These are phyloP conservation scores for Nestor notabilis DNA, from an alignment of 2,113 vertebrate species.

Conservation along the genomic window DNA sequence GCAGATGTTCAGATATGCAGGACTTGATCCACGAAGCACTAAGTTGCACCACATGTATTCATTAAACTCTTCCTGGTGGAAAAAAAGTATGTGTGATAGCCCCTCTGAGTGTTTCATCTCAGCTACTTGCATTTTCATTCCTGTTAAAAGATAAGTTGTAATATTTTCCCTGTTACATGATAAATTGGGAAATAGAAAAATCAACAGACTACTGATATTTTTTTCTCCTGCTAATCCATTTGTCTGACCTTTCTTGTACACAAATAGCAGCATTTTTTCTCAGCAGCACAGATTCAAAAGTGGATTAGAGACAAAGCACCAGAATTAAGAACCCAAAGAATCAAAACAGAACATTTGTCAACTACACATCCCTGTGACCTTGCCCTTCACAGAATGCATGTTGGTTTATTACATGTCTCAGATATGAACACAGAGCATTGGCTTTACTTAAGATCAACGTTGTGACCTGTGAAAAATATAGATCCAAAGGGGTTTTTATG, in stretches of 20 bases:
- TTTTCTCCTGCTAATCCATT: conserved; percentile 6
- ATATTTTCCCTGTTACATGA: background rate
- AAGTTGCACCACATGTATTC: background rate
- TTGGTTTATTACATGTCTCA: background rate
- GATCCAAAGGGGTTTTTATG: background rate
- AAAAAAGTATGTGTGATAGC: background rate
- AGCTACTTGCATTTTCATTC: background rate
- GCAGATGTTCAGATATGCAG: background rate
- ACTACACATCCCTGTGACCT: background rate
- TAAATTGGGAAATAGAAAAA: background rate
- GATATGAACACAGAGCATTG: background rate
- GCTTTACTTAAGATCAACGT: background rate
- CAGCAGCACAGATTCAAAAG: background rate
- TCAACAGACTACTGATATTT: background rate
- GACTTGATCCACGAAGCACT: fast-evolving
- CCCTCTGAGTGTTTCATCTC: background rate
- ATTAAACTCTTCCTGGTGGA: background rate
- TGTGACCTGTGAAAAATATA: background rate
- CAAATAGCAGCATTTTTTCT: background rate
- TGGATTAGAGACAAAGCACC: conserved; percentile 16
- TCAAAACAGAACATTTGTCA: conserved; percentile 5
- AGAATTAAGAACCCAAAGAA: background rate
- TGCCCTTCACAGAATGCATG: background rate
- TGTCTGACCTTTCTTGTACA: background rate
- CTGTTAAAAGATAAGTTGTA: background rate